These are phyloP conservation scores for Rhea pennata DNA, from an alignment of 2,113 vertebrate genomes.

Conservation along the genomic window DNA sequence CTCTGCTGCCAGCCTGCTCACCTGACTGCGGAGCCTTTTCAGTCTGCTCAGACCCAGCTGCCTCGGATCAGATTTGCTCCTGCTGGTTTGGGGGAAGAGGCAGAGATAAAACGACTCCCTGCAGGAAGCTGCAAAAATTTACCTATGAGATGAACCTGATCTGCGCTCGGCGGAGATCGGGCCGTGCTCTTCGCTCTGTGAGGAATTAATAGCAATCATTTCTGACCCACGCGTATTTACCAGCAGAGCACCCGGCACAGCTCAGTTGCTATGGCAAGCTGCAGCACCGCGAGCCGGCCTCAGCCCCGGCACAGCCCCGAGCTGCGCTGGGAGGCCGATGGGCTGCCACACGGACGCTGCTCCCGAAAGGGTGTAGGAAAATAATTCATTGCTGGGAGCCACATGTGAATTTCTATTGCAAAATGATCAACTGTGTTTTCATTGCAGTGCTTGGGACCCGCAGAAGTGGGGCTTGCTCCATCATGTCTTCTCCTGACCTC, in stretches of 20 bases:
- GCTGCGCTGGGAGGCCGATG: not conserved
- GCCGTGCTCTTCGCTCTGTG: fast-evolving
- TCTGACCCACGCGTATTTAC: not conserved
- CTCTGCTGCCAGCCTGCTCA: not conserved
- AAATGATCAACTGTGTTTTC: fast-evolving
- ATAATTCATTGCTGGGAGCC: not conserved
- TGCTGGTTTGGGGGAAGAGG: not conserved
- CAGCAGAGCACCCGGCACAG: not conserved
- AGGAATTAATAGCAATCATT: not conserved
- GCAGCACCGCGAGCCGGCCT: not conserved
- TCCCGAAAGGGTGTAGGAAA: not conserved
- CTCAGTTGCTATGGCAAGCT: not conserved
- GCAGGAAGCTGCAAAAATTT: not conserved
- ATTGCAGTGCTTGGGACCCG: not conserved
- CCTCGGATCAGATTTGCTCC: not conserved
- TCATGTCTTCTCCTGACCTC: not conserved
- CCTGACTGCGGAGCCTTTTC: not conserved
- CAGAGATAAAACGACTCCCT: not conserved
- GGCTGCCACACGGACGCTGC: not conserved
- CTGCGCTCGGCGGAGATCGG: not conserved
- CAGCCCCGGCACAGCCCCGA: not conserved
- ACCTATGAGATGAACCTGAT: not conserved
- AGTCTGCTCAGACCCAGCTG: not conserved
- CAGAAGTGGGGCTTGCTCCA: not conserved
- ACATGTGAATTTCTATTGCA: not conserved